phyloP scores from a whole-genome alignment of 2,888 invertebrate species.

The Plebejus melissa region DNA sequence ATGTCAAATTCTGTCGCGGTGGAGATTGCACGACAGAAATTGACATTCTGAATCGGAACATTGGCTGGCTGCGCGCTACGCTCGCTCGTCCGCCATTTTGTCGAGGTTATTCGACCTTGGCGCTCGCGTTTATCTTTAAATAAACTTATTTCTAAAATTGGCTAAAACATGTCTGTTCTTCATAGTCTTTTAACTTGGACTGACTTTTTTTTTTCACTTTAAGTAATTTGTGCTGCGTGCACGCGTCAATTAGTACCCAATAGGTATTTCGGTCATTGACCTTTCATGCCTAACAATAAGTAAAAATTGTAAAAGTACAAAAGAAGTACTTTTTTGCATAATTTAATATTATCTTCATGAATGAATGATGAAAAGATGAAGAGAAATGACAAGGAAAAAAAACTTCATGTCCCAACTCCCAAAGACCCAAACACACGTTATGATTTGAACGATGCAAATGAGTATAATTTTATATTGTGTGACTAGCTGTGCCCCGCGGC shows the following conservation, averaged over 20 bases:
- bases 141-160: background rate
- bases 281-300: background rate
- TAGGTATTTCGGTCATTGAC: background rate
- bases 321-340: background rate
- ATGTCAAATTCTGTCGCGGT: too few relatives aligned
- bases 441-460: background rate
- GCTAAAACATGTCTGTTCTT: background rate
- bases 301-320: background rate
- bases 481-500: too few relatives aligned
- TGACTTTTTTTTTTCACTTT: background rate
- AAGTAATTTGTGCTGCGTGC: background rate
- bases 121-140: background rate
- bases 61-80: background rate
- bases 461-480: background rate
- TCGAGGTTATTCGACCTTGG: conserved; percentile 3
- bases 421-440: background rate
- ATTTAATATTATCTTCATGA: background rate
- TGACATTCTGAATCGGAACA: background rate
- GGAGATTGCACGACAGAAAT: background rate
- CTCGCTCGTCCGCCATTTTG: conserved; percentile 4
- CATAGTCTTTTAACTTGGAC: background rate
- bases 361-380: too few relatives aligned
- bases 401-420: background rate
- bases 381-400: background rate
- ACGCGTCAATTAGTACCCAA: background rate